Percentiles rank a stretch among this genome's conserved stretches.
Evolutionary conservation across 2,888 invertebrate genomes (phyloP).

Genomic region (Timema podura): DNA sequence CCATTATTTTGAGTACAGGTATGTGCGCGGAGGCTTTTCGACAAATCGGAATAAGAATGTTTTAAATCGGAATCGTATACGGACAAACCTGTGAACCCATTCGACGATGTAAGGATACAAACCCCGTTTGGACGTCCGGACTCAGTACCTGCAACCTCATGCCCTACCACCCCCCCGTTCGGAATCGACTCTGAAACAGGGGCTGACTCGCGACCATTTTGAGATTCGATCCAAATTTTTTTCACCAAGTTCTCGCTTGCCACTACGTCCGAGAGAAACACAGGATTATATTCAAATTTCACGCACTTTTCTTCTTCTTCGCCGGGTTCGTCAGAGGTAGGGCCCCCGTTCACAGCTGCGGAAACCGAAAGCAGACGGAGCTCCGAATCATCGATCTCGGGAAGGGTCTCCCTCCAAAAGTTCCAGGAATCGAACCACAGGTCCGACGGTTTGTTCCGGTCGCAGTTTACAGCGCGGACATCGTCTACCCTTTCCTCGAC

Average conservation of each 20-base stretch:
- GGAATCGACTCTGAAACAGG: not conserved
- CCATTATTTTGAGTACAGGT: no score
- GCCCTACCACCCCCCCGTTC: not conserved
- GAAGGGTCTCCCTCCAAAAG: conserved; percentile 5
- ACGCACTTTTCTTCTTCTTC: not conserved
- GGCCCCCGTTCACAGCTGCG: not conserved
- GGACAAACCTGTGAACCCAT: no score
- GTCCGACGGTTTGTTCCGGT: not conserved
- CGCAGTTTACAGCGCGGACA: not conserved
- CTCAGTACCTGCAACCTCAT: not conserved
- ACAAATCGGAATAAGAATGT: no score
- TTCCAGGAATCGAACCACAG: not conserved
- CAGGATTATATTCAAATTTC: not conserved
- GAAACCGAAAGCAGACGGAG: no score
- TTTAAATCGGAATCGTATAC: no score
- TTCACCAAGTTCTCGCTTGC: not conserved
- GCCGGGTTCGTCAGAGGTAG: not conserved
- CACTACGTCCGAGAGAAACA: not conserved
- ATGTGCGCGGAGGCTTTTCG: no score
- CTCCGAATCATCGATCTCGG: not conserved
- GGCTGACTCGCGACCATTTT: not conserved
- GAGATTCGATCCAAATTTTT: not conserved
- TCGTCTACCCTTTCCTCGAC: not conserved
- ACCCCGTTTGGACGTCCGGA: not conserved
- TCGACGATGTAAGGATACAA: no score